A percentile compares a stretch with the other conserved stretches of the same genome.
Conservation (phyloP, 2,113 vertebrate species). For the Notothenia rossii region DNA sequence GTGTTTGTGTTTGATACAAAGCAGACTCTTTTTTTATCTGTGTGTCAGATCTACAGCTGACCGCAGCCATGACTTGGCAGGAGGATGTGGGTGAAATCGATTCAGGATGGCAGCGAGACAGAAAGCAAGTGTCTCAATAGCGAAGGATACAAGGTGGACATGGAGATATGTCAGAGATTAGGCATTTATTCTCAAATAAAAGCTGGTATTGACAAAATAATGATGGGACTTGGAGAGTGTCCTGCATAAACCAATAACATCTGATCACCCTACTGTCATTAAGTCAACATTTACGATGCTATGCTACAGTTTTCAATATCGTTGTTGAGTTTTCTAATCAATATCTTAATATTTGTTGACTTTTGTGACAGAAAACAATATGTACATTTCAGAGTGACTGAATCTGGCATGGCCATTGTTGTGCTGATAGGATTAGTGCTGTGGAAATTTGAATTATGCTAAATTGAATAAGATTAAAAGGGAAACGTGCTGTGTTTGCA, state of each 20-base stretch:
- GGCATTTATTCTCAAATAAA: too few relatives aligned
- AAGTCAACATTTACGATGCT: too few relatives aligned
- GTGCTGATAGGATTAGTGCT: not conserved
- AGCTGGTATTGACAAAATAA: too few relatives aligned
- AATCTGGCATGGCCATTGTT: not conserved
- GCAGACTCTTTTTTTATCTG: conserved; percentile 14
- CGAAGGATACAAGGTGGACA: not conserved
- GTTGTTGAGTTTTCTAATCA: too few relatives aligned
- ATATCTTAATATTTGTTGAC: too few relatives aligned
- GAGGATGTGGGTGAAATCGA: conserved; percentile 36
- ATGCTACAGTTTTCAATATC: too few relatives aligned
- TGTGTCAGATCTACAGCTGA: conserved; percentile 25
- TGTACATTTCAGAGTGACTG: too few relatives aligned
- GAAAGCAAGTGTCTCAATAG: conserved; percentile 24
- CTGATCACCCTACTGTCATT: too few relatives aligned
- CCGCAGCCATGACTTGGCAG: conserved; percentile 11
- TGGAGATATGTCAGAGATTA: not conserved
- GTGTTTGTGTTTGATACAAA: conserved; percentile 26
- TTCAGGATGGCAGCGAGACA: conserved; percentile 4
- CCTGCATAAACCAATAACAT: too few relatives aligned
- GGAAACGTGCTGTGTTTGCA: conserved; percentile 2
- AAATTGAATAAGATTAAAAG: conserved; percentile 2
- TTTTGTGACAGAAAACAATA: not conserved
- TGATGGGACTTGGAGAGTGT: too few relatives aligned
- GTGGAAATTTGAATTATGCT: not conserved